Evolutionary conservation across 1,140 invertebrate genomes (phyloP).

Genomic region (Ectropis grisescens): DNA sequence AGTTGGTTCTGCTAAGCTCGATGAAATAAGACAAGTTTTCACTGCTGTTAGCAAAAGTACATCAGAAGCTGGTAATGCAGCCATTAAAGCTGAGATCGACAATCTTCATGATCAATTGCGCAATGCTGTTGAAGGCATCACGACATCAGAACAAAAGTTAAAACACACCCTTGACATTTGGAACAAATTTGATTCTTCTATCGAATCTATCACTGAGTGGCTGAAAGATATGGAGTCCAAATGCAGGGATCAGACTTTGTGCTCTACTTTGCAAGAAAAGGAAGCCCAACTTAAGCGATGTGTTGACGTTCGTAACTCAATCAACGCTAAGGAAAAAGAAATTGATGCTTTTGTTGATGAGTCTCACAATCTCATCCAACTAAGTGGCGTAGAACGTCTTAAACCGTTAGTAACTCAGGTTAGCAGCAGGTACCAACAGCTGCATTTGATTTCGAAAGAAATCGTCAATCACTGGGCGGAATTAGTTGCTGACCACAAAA

Average conservation of each 20-base stretch:
- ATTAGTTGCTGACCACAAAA: constrained; percentile 87
- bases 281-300: constrained; percentile 80
- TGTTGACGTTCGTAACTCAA: constrained; percentile 79
- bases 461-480: constrained; percentile 89
- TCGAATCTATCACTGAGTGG: constrained; percentile 87
- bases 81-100: constrained; percentile 81
- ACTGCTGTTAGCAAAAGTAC: constrained; percentile 84
- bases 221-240: constrained; percentile 85
- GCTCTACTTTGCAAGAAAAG: constrained; percentile 86
- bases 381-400: constrained; percentile 86
- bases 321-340: constrained; percentile 82
- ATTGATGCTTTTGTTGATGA: constrained; percentile 92
- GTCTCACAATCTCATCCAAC: constrained; percentile 87
- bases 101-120: constrained; percentile 76
- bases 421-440: constrained; percentile 88
- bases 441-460: constrained; percentile 88
- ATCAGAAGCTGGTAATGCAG: constrained; percentile 80
- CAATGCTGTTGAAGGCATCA: constrained; percentile 77
- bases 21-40: constrained; percentile 78
- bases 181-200: constrained; percentile 87
- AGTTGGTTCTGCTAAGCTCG: constrained; percentile 80
- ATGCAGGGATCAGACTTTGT: constrained; percentile 88
- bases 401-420: constrained; percentile 92
- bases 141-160: constrained; percentile 76
- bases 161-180: constrained; percentile 84